Percentiles rank a stretch among this genome's conserved stretches.
Evolutionary conservation across 2,797 vertebrate species (phyloP).

Genomic region (Zonotrichia albicollis): DNA sequence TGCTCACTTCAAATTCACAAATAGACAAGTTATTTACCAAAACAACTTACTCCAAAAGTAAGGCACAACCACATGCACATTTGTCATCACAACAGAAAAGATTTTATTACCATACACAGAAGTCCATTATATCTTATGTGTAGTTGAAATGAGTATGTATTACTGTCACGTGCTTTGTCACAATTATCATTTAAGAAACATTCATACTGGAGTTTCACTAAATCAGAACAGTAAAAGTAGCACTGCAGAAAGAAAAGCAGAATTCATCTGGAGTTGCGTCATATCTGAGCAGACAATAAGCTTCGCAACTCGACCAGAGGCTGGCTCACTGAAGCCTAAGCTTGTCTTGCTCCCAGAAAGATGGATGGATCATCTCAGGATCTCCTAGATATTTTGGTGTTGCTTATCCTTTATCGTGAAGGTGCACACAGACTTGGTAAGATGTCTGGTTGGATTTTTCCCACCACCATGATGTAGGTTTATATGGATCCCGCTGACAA

Average conservation of each 20-base stretch:
- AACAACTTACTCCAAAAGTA: constrained; percentile 18
- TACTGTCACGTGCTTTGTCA: background rate
- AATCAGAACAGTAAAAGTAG: background rate
- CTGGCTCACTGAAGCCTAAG: background rate
- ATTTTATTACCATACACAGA: background rate
- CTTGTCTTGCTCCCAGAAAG: background rate
- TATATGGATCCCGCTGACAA: background rate
- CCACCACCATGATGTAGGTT: background rate
- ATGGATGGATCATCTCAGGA: background rate
- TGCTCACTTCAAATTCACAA: constrained; percentile 1
- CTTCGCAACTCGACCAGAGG: background rate
- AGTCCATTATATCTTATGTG: background rate
- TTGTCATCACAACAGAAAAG: background rate
- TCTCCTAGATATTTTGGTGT: background rate
- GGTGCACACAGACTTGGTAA: background rate
- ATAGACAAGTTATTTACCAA: constrained; percentile 28
- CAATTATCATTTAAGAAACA: background rate
- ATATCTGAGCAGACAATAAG: background rate
- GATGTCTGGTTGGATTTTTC: background rate
- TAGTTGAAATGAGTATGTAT: background rate
- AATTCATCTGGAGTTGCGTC: background rate
- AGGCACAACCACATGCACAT: background rate
- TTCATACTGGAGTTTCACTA: background rate
- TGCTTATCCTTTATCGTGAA: background rate
- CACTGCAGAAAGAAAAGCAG: background rate